Conservation (phyloP, 2,113 vertebrate genomes). For the Cyphomyrus discorhynchus region DNA sequence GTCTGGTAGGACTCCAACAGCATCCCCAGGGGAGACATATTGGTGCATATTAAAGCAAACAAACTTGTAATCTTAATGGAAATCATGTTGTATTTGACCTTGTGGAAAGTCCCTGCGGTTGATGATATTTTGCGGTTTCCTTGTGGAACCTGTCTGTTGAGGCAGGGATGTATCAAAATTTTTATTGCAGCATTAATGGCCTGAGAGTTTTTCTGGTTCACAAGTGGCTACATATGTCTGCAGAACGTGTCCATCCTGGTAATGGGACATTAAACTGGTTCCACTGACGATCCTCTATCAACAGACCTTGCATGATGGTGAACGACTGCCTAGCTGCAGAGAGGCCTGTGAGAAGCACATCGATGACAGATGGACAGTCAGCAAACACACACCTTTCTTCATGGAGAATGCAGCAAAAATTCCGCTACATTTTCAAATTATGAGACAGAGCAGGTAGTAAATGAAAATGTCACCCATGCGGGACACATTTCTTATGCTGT, state of each 20-base stretch:
- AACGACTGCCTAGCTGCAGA: background rate
- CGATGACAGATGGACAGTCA: background rate
- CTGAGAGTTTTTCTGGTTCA: background rate
- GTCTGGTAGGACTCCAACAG: background rate
- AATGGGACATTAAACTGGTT: background rate
- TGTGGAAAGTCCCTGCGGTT: background rate
- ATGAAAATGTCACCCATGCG: background rate
- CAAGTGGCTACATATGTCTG: background rate
- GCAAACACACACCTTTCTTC: background rate
- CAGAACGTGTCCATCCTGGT: background rate
- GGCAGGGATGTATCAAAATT: background rate
- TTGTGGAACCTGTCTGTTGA: background rate
- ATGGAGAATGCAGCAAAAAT: background rate
- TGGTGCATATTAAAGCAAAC: background rate
- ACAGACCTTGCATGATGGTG: background rate
- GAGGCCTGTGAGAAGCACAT: background rate
- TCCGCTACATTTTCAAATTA: background rate
- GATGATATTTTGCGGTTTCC: background rate
- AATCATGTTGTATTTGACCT: background rate
- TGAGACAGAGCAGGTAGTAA: background rate
- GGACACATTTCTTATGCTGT: background rate
- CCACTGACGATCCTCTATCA: background rate
- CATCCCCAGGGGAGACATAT: background rate
- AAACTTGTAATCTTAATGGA: background rate
- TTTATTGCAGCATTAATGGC: background rate